Evolutionary conservation across 2,113 vertebrate genomes (phyloP).

Genomic region (Heteronetta atricapilla): DNA sequence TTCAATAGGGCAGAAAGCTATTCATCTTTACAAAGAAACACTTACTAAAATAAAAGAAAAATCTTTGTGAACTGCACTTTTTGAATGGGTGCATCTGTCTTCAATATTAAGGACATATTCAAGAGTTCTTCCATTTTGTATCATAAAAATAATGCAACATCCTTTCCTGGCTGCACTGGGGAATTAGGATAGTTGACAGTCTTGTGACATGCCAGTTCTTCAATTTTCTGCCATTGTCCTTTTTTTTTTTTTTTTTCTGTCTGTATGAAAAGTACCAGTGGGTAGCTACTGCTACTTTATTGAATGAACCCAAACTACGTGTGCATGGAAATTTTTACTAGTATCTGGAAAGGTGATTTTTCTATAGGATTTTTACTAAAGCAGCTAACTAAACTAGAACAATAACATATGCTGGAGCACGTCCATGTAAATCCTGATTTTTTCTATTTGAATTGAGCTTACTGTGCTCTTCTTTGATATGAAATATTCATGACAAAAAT

Average conservation of each 20-base stretch:
- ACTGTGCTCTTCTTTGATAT: slow-evolving; percentile 14
- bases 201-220: not conserved
- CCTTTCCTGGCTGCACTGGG: not conserved
- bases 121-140: slow-evolving; percentile 9
- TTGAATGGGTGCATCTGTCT: slow-evolving; percentile 3
- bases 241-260: not conserved
- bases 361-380: not conserved
- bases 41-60: slow-evolving; percentile 13
- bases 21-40: slow-evolving; percentile 5
- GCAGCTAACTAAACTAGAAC: slow-evolving; percentile 7
- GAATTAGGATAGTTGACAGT: not conserved
- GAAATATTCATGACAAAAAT: slow-evolving; percentile 61
- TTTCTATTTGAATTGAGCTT: slow-evolving; percentile 52
- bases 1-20: not conserved
- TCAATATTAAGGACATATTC: not conserved
- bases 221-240: not conserved
- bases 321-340: not conserved
- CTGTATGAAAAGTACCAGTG: not conserved
- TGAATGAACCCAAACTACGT: not conserved
- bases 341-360: slow-evolving; percentile 15
- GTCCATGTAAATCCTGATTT: slow-evolving; percentile 39
- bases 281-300: not conserved
- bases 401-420: slow-evolving; percentile 37
- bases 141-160: not conserved
- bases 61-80: not conserved